Evolutionary conservation across 2,888 invertebrate species (phyloP), one percentile per base, ranked within the genome.

Genomic region (Serripes groenlandicus): DNA sequence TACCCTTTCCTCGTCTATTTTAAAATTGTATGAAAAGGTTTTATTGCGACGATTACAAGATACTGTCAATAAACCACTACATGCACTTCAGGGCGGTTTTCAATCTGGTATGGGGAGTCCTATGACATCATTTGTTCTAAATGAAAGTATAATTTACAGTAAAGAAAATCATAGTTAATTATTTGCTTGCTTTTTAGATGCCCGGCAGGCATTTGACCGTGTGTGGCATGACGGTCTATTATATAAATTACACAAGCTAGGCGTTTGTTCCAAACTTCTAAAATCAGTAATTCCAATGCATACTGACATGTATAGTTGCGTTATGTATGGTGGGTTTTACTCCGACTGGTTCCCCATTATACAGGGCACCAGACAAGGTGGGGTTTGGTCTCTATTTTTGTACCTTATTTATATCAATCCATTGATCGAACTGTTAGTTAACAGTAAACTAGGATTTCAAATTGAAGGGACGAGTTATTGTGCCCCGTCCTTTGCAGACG

Each of bases 21-120:
- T 66, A 7, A 78, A 78, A 35, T 9, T 78, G 11, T 49, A 37
- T 32, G 78, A 78, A 54, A 28, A 54, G 21, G 26, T 78, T 26
- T 18, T 78, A 1, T 18, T 72, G 18, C 34, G 9, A 18, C 42
- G 78, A 35, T 1, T 42, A 54, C 32, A 49, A 49, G n/a, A 18
- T 26, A 0, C 26, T 26, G 64, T 35, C 1, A 52, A 15, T 0
- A 21, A 32, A n/a, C 52, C 34, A 9, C 23, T 76, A 1, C 28
- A 62, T 60, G 21, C 21, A 4, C 35, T 64, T 28, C 72, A 78
- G 30, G 72, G 66, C 23, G 72, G 71, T 5, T 78, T 72, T 52
- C 77, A n/a, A n/a, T n/a, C n/a, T n/a, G n/a, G n/a, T n/a, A n/a
- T n/a, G n/a, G n/a, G n/a, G n/a, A n/a, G n/a, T n/a, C n/a, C n/a